phyloP scores from a whole-genome alignment of 2,113 vertebrate genomes.

The Psittacula cyanocephala region DNA sequence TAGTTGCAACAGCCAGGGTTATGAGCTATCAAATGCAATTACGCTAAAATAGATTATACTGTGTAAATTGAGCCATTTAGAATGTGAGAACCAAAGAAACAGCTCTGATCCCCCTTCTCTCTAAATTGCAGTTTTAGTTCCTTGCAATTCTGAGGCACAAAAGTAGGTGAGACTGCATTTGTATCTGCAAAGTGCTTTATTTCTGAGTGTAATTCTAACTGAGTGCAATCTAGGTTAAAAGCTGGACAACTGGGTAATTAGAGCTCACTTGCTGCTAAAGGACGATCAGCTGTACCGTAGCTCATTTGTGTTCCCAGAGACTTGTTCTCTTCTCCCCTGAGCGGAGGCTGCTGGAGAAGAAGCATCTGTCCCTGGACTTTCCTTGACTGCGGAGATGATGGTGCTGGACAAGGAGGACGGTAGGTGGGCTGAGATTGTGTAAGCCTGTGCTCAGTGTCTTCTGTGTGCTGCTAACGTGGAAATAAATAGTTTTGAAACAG shows the following conservation, averaged over 20 bases:
- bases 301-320: slow-evolving; percentile 70
- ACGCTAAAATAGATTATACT: slow-evolving; percentile 82
- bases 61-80: slow-evolving; percentile 82
- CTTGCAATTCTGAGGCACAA: slow-evolving; percentile 77
- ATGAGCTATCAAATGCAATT: slow-evolving; percentile 82
- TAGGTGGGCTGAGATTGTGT: slow-evolving; percentile 81
- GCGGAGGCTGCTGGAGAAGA: slow-evolving; percentile 86
- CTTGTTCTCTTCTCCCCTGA: slow-evolving; percentile 70
- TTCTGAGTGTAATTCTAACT: slow-evolving; percentile 82
- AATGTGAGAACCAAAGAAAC: slow-evolving; percentile 80
- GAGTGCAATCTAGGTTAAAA: slow-evolving; percentile 84
- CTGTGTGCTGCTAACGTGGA: not conserved
- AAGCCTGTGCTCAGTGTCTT: slow-evolving; percentile 3
- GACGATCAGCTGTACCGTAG: slow-evolving; percentile 74
- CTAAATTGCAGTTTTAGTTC: slow-evolving; percentile 80
- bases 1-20: slow-evolving; percentile 75
- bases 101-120: slow-evolving; percentile 67
- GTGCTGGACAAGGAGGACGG: slow-evolving; percentile 99
- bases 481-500: slow-evolving; percentile 28
- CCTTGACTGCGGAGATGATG: slow-evolving; percentile 92
- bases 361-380: slow-evolving; percentile 87
- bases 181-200: slow-evolving; percentile 79
- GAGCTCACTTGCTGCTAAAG: slow-evolving; percentile 77
- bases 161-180: slow-evolving; percentile 82
- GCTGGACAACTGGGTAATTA: slow-evolving; percentile 83